Evolutionary conservation across 2,888 invertebrate genomes (phyloP).

Genomic region (Hydropsyche betteni): DNA sequence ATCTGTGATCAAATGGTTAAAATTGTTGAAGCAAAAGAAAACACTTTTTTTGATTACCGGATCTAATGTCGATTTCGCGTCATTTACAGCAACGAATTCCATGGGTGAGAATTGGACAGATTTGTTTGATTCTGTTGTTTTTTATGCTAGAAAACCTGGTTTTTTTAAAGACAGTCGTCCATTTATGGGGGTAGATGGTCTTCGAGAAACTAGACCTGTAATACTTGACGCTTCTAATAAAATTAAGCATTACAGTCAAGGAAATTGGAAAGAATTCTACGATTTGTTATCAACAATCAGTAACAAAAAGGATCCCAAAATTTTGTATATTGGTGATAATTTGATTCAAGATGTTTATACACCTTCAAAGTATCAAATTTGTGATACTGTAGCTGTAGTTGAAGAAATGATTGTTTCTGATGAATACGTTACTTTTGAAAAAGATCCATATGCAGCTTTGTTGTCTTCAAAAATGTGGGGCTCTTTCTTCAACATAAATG

Average conservation of each 20-base stretch:
- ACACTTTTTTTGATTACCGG: conserved; percentile 76
- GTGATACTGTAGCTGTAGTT: conserved; percentile 75
- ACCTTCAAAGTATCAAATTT: conserved; percentile 66
- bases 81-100: conserved; percentile 69
- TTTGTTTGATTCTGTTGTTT: conserved; percentile 72
- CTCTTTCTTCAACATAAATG: conserved; percentile 68
- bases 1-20: conserved; percentile 68
- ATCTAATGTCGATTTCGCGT: conserved; percentile 75
- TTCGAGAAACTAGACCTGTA: conserved; percentile 58
- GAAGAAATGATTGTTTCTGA: conserved; percentile 75
- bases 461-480: conserved; percentile 73
- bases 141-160: conserved; percentile 77
- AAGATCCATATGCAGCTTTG: conserved; percentile 63
- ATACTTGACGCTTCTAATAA: conserved; percentile 58
- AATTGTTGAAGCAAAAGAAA: conserved; percentile 63
- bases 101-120: conserved; percentile 73
- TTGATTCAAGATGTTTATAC: conserved; percentile 80
- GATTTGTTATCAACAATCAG: conserved; percentile 60
- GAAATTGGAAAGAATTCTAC: conserved; percentile 69
- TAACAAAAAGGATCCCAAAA: conserved; percentile 61
- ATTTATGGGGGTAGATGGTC: conserved; percentile 64
- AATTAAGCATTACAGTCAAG: conserved; percentile 67
- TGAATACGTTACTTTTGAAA: conserved; percentile 57
- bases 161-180: conserved; percentile 71
- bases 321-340: conserved; percentile 81